Base-by-base conservation (phyloP, 2,797 vertebrate species). In the Labeo calbasu region DNA sequence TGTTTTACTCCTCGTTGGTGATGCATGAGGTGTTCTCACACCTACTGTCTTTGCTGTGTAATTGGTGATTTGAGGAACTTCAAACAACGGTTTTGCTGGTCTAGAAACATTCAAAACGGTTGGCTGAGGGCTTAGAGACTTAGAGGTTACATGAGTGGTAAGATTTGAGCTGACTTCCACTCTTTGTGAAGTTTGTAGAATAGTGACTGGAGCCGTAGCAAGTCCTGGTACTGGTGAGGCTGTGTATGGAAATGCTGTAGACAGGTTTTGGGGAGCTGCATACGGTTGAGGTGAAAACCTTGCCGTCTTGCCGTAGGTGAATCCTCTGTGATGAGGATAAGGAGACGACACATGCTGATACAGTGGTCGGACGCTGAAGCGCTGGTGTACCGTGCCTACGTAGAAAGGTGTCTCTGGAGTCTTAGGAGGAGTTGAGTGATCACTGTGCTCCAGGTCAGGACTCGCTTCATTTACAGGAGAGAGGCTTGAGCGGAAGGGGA, bases 381-480 rank as follows among this genome's bases (percentile, higher is more conserved):
- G 94, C 0, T 92, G 92, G 5, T 94, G 89, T 59, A 88, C 91
- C 55, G 93, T 66, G 19, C 79, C n/a, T 25, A 82, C 13, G 3
- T 90, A 89, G 57, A 84, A 69, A 0, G 90, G 88, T 3, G 91
- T 88, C 83, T 95, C 94, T 7, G 94, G 93, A 21, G 95, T 94
- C 66, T 75, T 89, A 43, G 95, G 94, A 9, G 95, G 94, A 2
- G 95, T 95, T 46, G 92, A 95, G 92, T 93, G 94, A 87, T 96
- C 95, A 48, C 93, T 94, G 90, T 87, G 90, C 86, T 99, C 98
- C 0, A 96, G 92, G 89, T 99, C 97, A 0, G 96, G 91, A 88
- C 97, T 97, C 59, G 96, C 97, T 91, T 99, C 98, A 0, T 96
- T 97, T 79, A 99, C 98, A 0, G 98, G 98, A 2, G 98, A 99